Conservation (phyloP, 2,113 vertebrate species). For the Psittacula cyanocephala region DNA sequence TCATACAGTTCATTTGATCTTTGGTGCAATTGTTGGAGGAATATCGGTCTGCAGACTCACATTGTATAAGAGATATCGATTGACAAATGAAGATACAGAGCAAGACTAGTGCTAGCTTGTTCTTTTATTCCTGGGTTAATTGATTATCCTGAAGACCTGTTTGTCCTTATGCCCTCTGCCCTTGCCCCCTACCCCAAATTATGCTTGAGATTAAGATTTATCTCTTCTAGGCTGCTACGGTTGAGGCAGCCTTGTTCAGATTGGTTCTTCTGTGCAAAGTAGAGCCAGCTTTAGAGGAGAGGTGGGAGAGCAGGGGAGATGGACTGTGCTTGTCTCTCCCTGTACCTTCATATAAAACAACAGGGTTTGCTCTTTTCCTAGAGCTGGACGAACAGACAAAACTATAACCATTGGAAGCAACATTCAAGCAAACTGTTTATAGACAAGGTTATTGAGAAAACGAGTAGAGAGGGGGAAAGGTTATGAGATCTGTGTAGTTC, state of each 20-base stretch:
- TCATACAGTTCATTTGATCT: not conserved
- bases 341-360: not conserved
- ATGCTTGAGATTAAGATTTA: not conserved
- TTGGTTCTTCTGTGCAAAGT: not conserved
- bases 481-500: not conserved
- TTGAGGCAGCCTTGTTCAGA: not conserved
- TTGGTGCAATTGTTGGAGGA: not conserved
- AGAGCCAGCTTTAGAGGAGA: not conserved
- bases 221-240: not conserved
- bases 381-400: not conserved
- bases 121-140: not conserved
- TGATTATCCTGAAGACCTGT: not conserved
- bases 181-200: not conserved
- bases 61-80: not conserved
- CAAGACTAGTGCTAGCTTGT: not conserved
- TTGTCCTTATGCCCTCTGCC: not conserved
- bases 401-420: not conserved
- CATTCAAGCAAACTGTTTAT: not conserved
- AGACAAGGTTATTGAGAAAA: not conserved
- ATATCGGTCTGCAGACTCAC: not conserved
- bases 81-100: not conserved
- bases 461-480: not conserved
- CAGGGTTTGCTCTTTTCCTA: not conserved
- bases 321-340: not conserved
- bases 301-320: not conserved